A percentile compares a stretch with the other conserved stretches of the same genome.
Conservation (phyloP, 2,888 invertebrate species). For the Nymphalis urticae region DNA sequence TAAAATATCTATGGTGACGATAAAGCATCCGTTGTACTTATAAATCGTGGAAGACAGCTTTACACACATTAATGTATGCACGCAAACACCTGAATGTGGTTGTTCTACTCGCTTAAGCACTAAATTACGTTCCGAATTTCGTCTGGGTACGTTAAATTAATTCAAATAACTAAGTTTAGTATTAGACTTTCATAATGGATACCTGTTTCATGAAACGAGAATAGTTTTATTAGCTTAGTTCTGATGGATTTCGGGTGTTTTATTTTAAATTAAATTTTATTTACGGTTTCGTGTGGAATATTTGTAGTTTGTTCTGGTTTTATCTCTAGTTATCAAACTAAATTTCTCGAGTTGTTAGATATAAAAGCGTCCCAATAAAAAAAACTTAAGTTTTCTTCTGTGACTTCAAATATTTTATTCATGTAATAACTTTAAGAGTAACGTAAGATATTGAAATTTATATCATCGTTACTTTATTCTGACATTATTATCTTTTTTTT, state of each 20-base stretch:
- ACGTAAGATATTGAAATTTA: too few relatives aligned
- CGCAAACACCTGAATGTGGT: conserved; percentile 29
- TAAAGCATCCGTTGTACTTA: conserved; percentile 10
- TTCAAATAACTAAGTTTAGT: conserved; percentile 32
- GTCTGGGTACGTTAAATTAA: conserved; percentile 35
- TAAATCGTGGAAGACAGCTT: conserved; percentile 20
- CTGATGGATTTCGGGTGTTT: conserved; percentile 5
- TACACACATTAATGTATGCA: conserved; percentile 25
- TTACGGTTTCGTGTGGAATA: background rate
- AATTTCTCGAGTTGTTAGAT: too few relatives aligned
- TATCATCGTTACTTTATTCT: too few relatives aligned
- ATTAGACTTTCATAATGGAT: conserved; percentile 31
- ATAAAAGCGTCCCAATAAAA: too few relatives aligned
- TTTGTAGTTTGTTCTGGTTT: too few relatives aligned
- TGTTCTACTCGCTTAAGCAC: conserved; percentile 28
- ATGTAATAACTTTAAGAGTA: too few relatives aligned
- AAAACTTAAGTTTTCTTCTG: too few relatives aligned
- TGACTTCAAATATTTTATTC: too few relatives aligned
- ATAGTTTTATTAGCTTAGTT: conserved; percentile 23
- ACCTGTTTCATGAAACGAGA: conserved; percentile 25
- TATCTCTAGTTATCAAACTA: too few relatives aligned
- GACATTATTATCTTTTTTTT: too few relatives aligned
- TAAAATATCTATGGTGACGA: background rate
- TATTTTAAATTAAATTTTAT: background rate
- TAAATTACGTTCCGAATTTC: conserved; percentile 34